phyloP scores from a whole-genome alignment of 2,797 vertebrate species.

The Poecilia gillii region DNA sequence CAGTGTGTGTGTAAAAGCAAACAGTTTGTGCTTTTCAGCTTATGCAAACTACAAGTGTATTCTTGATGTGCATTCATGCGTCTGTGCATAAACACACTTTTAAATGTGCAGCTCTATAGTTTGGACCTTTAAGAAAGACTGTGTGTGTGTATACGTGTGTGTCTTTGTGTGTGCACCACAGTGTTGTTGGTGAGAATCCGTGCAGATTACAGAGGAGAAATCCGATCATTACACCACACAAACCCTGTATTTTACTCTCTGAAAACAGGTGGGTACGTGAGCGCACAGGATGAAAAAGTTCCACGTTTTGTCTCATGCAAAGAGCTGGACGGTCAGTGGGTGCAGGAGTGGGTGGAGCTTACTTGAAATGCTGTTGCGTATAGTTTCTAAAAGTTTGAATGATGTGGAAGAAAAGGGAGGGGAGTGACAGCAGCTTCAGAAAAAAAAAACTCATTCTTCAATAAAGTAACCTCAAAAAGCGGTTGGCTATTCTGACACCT shows the following conservation, averaged over 20 bases:
- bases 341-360: conserved; percentile 65
- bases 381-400: conserved; percentile 45
- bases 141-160: conserved; percentile 12
- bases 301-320: conserved; percentile 62
- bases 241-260: conserved; percentile 79
- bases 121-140: conserved; percentile 6
- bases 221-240: conserved; percentile 77
- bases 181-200: conserved; percentile 67
- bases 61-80: conserved; percentile 3
- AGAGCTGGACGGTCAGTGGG: conserved; percentile 70
- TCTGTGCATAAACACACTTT: conserved; percentile 1
- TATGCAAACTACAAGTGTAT: background rate
- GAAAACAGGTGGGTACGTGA: conserved; percentile 79
- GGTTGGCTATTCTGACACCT: conserved; percentile 74
- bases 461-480: background rate
- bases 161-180: conserved; percentile 36
- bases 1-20: conserved; percentile 8
- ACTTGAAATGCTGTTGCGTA: conserved; percentile 40
- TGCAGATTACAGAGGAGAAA: conserved; percentile 84
- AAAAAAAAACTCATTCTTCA: conserved; percentile 22
- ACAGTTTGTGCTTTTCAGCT: conserved; percentile 6
- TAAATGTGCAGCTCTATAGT: conserved; percentile 7
- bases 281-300: conserved; percentile 74
- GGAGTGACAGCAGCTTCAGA: conserved; percentile 24
- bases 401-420: conserved; percentile 37